Conservation (phyloP, 2,113 vertebrate species). For the Trogon melanurus region DNA sequence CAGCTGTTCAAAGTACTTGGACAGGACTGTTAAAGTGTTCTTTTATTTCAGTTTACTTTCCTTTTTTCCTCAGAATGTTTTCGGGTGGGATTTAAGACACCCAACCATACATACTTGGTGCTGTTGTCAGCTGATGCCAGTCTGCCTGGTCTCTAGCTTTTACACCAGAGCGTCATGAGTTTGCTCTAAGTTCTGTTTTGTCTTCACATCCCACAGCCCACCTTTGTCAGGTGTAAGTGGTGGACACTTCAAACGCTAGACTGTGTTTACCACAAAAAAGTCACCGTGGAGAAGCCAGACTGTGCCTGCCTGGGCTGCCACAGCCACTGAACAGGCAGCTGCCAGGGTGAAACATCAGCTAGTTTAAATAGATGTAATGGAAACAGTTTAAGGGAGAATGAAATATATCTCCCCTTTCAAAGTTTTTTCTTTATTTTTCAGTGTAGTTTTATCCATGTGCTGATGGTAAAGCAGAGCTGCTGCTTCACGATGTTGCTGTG, state of each 20-base stretch:
- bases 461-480: background rate
- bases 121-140: background rate
- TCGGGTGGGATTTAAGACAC: conserved; percentile 6
- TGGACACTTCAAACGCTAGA: conserved; percentile 15
- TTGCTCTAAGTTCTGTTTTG: background rate
- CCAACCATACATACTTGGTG: background rate
- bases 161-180: background rate
- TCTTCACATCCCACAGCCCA: background rate
- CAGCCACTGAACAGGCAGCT: background rate
- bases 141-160: background rate
- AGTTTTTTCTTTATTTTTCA: background rate
- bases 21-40: background rate
- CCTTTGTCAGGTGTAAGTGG: conserved; percentile 16
- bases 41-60: background rate
- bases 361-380: background rate
- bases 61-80: conserved; percentile 39
- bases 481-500: background rate
- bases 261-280: background rate
- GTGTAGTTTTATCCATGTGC: background rate
- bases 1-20: conserved; percentile 27
- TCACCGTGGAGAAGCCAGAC: background rate
- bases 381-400: background rate
- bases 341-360: conserved; percentile 6
- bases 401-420: background rate
- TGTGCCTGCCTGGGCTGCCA: background rate